Evolutionary conservation across 1,140 invertebrate genomes (phyloP), one percentile per base, ranked within the genome.

Genomic region (Lasaia peninsularis): DNA sequence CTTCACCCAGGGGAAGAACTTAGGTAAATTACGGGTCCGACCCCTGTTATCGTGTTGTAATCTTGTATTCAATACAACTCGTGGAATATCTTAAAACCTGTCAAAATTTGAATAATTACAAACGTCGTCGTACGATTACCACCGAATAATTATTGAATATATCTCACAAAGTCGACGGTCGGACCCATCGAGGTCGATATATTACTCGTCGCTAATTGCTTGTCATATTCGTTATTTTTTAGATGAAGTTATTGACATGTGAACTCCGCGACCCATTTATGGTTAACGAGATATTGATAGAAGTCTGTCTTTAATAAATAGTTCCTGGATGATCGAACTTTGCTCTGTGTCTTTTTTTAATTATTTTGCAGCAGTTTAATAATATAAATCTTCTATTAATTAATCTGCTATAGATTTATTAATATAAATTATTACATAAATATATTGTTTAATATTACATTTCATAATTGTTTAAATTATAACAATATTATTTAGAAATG

Each of bases 211-310:
- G 14, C 37, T 44, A 44, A 44, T 44, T 44, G 37, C 37, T 20
- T 44, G 37, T 44, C 37, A 44, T 44, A 16, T 37, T 18, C 18
- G 18, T 18, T 44, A 44, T 44, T 44, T 44, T 28, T 44, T 44
- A 44, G 9, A 37, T 8, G 35, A 37, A 16, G 37, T 18, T 44
- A 44, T 20, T 44, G 16, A 40, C 37, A 40, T 40, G 37, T 40
- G 37, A 40, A 40, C 14, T 40, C 6, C 9, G 37, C 37, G 16
- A 16, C 37, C 37, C 14, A 40, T 40, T 40, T 40, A 40, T 40
- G 37, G 8, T 40, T 40, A 40, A 40, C 37, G 9, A 40, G 37
- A 14, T 40, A 9, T 40, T 40, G 16, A 40, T 18, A 18, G 16
- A 40, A 40, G 37, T 7, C 16, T 14, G 14, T 40, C 14, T 2